Conservation (phyloP, 2,888 invertebrate species). For the Blastobasis lacticolella region DNA sequence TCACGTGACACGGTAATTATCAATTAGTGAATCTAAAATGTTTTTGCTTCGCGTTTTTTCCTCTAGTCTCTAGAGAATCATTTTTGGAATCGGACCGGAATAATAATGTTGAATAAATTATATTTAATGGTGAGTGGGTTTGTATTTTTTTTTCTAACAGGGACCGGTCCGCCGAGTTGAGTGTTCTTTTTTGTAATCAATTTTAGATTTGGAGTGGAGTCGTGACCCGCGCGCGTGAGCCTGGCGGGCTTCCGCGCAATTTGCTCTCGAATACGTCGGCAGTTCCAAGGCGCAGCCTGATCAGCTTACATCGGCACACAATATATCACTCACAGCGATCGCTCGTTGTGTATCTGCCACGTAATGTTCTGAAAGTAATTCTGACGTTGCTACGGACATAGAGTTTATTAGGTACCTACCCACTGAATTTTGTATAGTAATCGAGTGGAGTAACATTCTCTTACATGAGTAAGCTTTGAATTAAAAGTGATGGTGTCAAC, state of each 20-base stretch:
- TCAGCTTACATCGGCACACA: background rate
- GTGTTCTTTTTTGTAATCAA: constrained; percentile 56
- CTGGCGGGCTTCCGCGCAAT: constrained; percentile 48
- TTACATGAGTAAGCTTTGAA: too few species aligned
- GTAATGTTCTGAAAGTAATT: too few species aligned
- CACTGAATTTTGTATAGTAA: too few species aligned
- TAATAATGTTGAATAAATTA: constrained; percentile 61
- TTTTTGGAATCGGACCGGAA: constrained; percentile 40
- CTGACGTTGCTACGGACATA: too few species aligned
- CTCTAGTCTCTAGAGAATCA: constrained; percentile 29
- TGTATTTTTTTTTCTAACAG: constrained; percentile 35
- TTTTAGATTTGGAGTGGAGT: constrained; percentile 63
- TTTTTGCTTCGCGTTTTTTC: constrained; percentile 27
- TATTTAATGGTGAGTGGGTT: constrained; percentile 47
- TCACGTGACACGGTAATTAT: constrained; percentile 23
- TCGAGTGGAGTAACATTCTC: too few species aligned
- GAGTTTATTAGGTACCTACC: too few species aligned
- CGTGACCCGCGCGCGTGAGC: constrained; percentile 55
- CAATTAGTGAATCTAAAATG: constrained; percentile 26
- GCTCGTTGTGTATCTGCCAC: too few species aligned
- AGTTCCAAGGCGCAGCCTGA: constrained; percentile 12
- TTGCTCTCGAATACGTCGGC: constrained; percentile 18
- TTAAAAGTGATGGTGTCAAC: too few species aligned
- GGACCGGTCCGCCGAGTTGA: constrained; percentile 28
- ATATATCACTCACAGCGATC: too few species aligned